Conservation (phyloP, 2,113 vertebrate genomes). For the Gobiocypris rarus region DNA sequence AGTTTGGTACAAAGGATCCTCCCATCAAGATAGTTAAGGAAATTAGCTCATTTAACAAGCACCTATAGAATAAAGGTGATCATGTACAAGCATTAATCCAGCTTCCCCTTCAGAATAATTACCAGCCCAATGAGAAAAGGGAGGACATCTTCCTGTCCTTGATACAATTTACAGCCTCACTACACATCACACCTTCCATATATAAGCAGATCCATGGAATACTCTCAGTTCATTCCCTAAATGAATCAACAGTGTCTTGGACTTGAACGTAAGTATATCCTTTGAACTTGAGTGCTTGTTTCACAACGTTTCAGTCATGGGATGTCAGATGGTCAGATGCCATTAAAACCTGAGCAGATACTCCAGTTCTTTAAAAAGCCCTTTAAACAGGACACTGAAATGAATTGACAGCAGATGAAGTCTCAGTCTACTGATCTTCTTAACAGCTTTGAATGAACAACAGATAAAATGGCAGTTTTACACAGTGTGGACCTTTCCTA, state of each 20-base stretch:
- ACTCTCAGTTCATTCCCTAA: not conserved
- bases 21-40: not conserved
- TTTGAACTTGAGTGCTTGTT: not conserved
- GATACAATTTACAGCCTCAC: constrained; percentile 15
- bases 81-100: not conserved
- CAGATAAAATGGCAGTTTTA: constrained; percentile 50
- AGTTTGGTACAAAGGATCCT: not conserved
- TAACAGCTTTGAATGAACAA: constrained; percentile 58
- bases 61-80: constrained; percentile 48
- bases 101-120: constrained; percentile 1
- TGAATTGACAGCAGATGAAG: constrained; percentile 62
- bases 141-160: constrained; percentile 11
- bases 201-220: not conserved
- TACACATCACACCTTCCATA: not conserved
- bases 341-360: constrained; percentile 14
- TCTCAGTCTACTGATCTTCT: constrained; percentile 57
- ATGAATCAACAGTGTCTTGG: not conserved
- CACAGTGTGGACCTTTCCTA: constrained; percentile 39
- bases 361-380: constrained; percentile 18
- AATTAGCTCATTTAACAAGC: not conserved
- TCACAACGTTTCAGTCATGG: not conserved
- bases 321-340: constrained; percentile 11
- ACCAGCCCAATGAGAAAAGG: constrained; percentile 17
- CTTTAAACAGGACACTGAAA: constrained; percentile 51
- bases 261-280: not conserved